Evolutionary conservation across 2,888 invertebrate genomes (phyloP).

Genomic region (Stegana nigrithorax): DNA sequence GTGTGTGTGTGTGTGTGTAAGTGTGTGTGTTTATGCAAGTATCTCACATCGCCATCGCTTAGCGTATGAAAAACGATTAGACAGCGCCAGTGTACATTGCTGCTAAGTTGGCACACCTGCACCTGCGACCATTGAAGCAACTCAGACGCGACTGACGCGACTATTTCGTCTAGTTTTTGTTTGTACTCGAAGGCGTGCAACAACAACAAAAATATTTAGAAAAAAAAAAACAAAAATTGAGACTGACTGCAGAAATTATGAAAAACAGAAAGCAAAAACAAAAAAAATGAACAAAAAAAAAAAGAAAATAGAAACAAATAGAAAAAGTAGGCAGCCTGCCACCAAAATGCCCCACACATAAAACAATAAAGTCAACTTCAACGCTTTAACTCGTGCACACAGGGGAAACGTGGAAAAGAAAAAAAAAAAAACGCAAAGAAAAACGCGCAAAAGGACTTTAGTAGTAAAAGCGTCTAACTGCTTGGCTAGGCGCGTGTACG

Average conservation of each 20-base stretch:
- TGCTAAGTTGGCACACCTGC: constrained; percentile 54
- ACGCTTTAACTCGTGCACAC: neutral
- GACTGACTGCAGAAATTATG: constrained; percentile 13
- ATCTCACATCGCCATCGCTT: constrained; percentile 25
- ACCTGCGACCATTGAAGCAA: constrained; percentile 66
- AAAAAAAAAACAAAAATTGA: constrained; percentile 36
- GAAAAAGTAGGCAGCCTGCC: neutral
- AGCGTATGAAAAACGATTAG: too few species aligned
- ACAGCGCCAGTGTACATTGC: too few species aligned
- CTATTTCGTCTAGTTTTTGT: constrained; percentile 50
- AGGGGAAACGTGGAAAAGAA: too few species aligned
- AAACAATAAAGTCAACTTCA: constrained; percentile 1
- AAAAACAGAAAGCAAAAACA: constrained; percentile 7
- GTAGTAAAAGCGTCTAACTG: neutral
- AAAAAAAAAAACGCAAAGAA: neutral
- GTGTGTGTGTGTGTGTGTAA: too few species aligned
- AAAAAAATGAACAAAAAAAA: constrained; percentile 11
- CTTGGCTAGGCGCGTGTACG: too few species aligned
- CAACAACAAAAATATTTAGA: constrained; percentile 32
- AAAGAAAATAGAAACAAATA: neutral
- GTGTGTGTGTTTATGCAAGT: constrained; percentile 19
- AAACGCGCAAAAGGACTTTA: constrained; percentile 16
- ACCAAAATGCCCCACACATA: neutral
- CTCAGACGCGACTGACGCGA: constrained; percentile 67
- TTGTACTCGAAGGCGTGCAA: neutral